These are phyloP conservation scores for Scotopteryx bipunctaria DNA, from an alignment of 2,888 invertebrate species.

Conservation along the genomic window DNA sequence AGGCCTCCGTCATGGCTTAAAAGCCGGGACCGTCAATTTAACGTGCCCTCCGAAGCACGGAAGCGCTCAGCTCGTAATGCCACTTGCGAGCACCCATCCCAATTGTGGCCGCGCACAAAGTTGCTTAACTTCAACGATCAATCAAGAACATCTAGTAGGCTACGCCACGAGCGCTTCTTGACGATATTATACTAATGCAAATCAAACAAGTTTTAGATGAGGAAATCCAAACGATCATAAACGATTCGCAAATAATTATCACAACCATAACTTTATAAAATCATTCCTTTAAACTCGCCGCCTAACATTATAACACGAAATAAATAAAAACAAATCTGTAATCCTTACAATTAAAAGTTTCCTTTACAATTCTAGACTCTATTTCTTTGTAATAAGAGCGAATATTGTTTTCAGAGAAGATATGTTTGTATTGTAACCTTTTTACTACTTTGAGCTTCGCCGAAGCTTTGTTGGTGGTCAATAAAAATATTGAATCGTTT, in stretches of 20 bases:
- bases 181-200: conserved; percentile 1
- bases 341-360: conserved; percentile 31
- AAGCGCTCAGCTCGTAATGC: too few species aligned
- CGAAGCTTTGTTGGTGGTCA: conserved; percentile 54
- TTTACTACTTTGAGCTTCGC: conserved; percentile 60
- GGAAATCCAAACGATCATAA: conserved; percentile 15
- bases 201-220: conserved; percentile 5
- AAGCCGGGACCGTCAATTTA: too few species aligned
- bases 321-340: conserved; percentile 44
- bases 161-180: too few species aligned
- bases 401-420: too few species aligned
- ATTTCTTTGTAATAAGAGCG: neutral
- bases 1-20: too few species aligned
- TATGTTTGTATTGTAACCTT: conserved; percentile 50
- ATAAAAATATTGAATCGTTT: conserved; percentile 55
- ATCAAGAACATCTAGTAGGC: too few species aligned
- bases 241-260: conserved; percentile 30
- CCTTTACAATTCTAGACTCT: conserved; percentile 29
- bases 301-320: conserved; percentile 39
- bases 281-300: conserved; percentile 33
- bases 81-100: too few species aligned
- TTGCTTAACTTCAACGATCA: too few species aligned
- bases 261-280: conserved; percentile 23
- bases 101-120: too few species aligned
- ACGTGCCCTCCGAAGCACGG: too few species aligned